These are phyloP conservation scores for Axinella damicornis DNA, from an alignment of 37 sponge, comb jelly and placozoan species.

Conservation along the genomic window DNA sequence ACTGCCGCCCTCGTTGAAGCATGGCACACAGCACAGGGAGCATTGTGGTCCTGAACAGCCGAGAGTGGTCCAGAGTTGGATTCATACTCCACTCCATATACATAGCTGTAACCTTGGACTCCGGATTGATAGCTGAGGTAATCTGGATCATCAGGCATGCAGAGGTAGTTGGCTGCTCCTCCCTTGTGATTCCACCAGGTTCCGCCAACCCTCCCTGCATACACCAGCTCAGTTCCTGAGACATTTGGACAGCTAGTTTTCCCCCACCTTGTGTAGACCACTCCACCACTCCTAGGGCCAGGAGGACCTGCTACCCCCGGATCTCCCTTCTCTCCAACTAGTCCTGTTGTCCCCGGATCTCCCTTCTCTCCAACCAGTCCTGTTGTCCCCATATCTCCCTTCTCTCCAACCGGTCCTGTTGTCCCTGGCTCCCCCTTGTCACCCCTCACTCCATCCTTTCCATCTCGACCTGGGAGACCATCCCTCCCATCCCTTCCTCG, in stretches of 20 bases:
- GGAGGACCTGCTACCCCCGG: slow-evolving; percentile 3
- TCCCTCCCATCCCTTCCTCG: background rate
- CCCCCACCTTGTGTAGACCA: slow-evolving; percentile 27
- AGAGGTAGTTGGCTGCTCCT: slow-evolving; percentile 29
- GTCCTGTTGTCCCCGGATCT: background rate
- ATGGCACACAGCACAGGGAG: slow-evolving; percentile 66
- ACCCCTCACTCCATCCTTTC: background rate
- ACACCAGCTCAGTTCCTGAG: slow-evolving; percentile 15
- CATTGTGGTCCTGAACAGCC: slow-evolving; percentile 10
- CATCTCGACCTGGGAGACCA: background rate
- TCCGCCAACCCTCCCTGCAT: slow-evolving; percentile 8
- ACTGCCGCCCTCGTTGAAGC: slow-evolving; percentile 23
- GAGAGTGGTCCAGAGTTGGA: background rate
- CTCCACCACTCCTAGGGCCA: slow-evolving; percentile 33
- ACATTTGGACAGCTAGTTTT: slow-evolving; percentile 18
- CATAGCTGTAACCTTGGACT: slow-evolving; percentile 7
- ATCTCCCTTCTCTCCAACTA: background rate
- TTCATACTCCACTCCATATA: slow-evolving; percentile 51
- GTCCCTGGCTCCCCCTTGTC: background rate
- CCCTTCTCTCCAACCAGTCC: too few relatives aligned
- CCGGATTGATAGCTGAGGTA: slow-evolving; percentile 29
- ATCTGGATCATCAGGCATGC: slow-evolving; percentile 36
- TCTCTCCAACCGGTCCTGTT: slow-evolving; percentile 17
- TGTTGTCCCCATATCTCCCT: background rate
- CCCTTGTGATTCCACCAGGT: background rate